Evolutionary conservation across 2,113 vertebrate species (phyloP), one percentile per base, ranked within the genome.

Genomic region (Silurus asotus): DNA sequence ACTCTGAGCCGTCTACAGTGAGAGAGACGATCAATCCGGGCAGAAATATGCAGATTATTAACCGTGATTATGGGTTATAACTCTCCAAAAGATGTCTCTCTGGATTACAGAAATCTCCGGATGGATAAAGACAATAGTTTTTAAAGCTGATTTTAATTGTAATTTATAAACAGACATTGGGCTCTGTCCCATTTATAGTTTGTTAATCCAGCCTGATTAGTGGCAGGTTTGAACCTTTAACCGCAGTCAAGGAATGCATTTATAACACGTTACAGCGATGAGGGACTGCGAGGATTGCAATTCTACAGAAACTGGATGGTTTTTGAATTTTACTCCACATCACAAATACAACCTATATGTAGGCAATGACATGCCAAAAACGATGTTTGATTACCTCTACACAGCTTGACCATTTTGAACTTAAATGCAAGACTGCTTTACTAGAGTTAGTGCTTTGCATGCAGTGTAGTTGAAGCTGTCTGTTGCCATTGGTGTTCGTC

Each of bases 331-430:
- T 55, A 83, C 64, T 76, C 11, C 53, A 59, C 69, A 82, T 45
- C 87, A 82, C 74, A 89, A 86, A 53, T 87, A 15, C 81, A 86
- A 91, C 67, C 15, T 49, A 86, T 81, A 55, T 87, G 53, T 84
- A 58, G 79, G 85, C 88, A 82, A 69, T 58, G 87, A 70, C 84
- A 92, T 90, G 93, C 92, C 92, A 93, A 93, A 74, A 93, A 89
- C 4, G 8, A 81, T 87, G 84, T 89, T 88, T 45, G 14, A 84
- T 86, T 89, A 83, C 85, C 87, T 86, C 86, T 67, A 74, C 55
- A 62, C 67, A 75, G 56, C 78, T 74, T 72, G 76, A 84, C 82
- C 37, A 48, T 86, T 70, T 81, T 76, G 45, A 87, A 78, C 23
- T 83, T 58, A 65, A 79, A 83, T 51, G 28, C 75, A 65, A 70